Conservation (phyloP, 2,888 invertebrate genomes). For the Drosophila helvetica region DNA sequence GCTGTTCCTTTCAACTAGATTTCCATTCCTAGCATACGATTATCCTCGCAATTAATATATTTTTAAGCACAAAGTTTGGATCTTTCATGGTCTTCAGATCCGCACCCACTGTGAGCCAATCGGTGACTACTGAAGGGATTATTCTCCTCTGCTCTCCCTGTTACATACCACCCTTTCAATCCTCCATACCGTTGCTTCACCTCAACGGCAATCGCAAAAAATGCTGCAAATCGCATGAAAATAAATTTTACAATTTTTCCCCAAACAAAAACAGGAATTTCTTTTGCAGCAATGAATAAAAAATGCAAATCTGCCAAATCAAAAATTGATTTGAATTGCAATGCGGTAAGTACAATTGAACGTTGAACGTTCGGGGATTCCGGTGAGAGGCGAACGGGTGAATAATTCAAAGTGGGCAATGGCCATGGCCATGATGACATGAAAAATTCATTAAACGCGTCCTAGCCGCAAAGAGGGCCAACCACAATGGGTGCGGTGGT, state of each 20-base stretch:
- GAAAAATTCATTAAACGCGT: conserved; percentile 74
- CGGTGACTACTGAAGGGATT: too few relatives aligned
- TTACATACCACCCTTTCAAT: too few relatives aligned
- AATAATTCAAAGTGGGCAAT: conserved; percentile 65
- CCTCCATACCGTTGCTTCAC: conserved; percentile 1
- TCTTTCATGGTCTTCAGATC: too few relatives aligned
- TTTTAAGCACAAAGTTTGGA: too few relatives aligned
- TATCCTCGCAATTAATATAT: too few relatives aligned
- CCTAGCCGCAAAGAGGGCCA: conserved; percentile 54
- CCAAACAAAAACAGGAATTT: conserved; percentile 29
- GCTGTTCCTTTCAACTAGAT: neutral
- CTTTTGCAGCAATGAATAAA: conserved; percentile 26
- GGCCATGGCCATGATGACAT: conserved; percentile 52
- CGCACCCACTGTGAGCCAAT: too few relatives aligned
- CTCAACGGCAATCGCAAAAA: neutral
- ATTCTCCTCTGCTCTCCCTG: neutral
- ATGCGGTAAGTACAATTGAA: conserved; percentile 71
- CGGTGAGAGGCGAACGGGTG: conserved; percentile 23
- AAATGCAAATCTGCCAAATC: conserved; percentile 55
- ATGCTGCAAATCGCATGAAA: conserved; percentile 7
- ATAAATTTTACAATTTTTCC: conserved; percentile 48
- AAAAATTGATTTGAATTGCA: conserved; percentile 76
- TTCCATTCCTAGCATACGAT: too few relatives aligned
- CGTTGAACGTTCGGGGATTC: neutral
- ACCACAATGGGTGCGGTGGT: conserved; percentile 29